phyloP scores from a whole-genome alignment of 2,888 invertebrate genomes.

The Frankliniella intonsa region DNA sequence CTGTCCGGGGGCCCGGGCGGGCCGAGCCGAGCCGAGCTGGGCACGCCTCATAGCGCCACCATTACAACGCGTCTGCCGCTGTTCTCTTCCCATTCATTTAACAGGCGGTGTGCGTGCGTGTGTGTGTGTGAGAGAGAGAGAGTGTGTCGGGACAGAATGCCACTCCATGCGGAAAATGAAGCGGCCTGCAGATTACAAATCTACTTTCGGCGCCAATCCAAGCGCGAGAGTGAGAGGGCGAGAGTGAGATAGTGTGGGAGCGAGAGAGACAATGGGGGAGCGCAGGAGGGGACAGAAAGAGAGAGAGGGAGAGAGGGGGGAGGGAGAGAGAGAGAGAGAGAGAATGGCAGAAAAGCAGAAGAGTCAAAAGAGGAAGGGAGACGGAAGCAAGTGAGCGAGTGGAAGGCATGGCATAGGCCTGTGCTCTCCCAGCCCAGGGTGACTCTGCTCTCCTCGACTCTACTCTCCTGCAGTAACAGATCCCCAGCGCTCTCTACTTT shows the following conservation, averaged over 20 bases:
- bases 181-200: conserved; percentile 19
- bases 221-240: neutral
- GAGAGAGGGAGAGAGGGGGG: neutral
- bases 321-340: neutral
- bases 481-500: too few species aligned
- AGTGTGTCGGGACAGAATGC: neutral
- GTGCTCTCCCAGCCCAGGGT: too few species aligned
- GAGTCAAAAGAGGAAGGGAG: too few species aligned
- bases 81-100: neutral
- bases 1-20: too few species aligned
- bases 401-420: too few species aligned
- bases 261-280: neutral
- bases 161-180: conserved; percentile 16
- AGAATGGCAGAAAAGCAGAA: too few species aligned
- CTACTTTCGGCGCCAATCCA: conserved; percentile 14
- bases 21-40: too few species aligned
- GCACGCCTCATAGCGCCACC: neutral
- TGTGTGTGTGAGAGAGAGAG: neutral
- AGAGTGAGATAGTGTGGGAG: neutral
- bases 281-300: neutral
- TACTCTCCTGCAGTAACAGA: too few species aligned
- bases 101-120: neutral
- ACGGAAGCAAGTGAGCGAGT: too few species aligned
- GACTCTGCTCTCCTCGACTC: too few species aligned
- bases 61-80: neutral